Evolutionary conservation across 1,140 invertebrate species (phyloP).

Genomic region (Chionoecetes opilio): DNA sequence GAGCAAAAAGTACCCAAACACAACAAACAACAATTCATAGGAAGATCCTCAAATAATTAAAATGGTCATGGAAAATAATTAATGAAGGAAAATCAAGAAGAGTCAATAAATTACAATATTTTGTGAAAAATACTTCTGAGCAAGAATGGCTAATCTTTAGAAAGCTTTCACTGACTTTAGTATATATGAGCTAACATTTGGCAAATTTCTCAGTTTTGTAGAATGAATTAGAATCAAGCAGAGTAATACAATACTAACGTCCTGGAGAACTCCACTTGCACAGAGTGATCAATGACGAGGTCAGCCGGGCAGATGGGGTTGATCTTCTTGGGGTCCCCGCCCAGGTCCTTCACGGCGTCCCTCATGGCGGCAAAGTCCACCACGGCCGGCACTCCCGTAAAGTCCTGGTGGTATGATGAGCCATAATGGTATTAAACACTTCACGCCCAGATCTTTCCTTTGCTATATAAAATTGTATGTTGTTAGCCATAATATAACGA

Average conservation of each 20-base stretch:
- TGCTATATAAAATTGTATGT: too few relatives aligned
- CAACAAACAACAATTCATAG: too few relatives aligned
- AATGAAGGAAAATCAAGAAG: not conserved
- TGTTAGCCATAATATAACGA: too few relatives aligned
- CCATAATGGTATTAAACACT: too few relatives aligned
- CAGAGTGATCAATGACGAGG: constrained; percentile 98
- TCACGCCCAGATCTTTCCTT: too few relatives aligned
- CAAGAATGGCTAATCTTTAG: too few relatives aligned
- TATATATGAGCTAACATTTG: not conserved
- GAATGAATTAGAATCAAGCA: not conserved
- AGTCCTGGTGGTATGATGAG: constrained; percentile 87
- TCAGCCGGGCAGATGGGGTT: constrained; percentile 99
- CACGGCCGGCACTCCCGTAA: constrained; percentile 98
- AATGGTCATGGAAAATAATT: too few relatives aligned
- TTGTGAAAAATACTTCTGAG: not conserved
- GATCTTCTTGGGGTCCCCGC: constrained; percentile 95
- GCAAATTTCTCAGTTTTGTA: not conserved
- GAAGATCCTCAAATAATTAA: too few relatives aligned
- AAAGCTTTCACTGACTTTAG: too few relatives aligned
- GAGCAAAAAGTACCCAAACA: not conserved
- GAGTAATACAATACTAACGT: constrained; percentile 87
- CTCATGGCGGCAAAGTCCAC: constrained; percentile 99
- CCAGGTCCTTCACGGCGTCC: constrained; percentile 94
- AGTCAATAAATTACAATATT: not conserved
- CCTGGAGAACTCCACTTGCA: constrained; percentile 97